Conservation (phyloP, 35 echinoderm and acorn worm species). For the Anneissia japonica region DNA sequence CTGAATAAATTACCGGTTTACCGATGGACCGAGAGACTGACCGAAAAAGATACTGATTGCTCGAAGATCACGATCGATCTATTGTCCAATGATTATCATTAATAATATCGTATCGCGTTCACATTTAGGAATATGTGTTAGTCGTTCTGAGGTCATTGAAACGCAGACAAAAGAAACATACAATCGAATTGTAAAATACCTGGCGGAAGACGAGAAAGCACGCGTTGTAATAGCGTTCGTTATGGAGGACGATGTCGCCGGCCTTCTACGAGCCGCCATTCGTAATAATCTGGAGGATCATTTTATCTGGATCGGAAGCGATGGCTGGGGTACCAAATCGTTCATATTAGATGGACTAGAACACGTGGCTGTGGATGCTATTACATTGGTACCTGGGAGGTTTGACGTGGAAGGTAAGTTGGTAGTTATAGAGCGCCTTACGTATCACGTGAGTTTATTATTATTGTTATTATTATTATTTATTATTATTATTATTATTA, state of each 20-base stretch:
- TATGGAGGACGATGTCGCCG: slow-evolving; percentile 64
- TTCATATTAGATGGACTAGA: slow-evolving; percentile 63
- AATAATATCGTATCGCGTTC: no score
- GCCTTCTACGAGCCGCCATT: slow-evolving; percentile 57
- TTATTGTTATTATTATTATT: no score
- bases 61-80: no score
- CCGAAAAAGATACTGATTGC: no score
- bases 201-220: slow-evolving; percentile 37
- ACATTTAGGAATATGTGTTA: neutral
- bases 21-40: no score
- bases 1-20: no score
- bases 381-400: slow-evolving; percentile 68
- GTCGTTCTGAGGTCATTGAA: neutral
- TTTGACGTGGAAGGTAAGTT: neutral
- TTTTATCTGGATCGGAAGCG: slow-evolving; percentile 93
- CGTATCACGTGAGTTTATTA: no score
- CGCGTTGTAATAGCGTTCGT: slow-evolving; percentile 72
- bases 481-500: no score
- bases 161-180: slow-evolving; percentile 36
- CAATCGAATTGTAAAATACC: slow-evolving; percentile 67
- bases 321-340: slow-evolving; percentile 87
- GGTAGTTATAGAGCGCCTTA: no score
- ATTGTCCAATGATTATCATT: no score
- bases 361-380: slow-evolving; percentile 68
- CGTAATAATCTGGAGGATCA: slow-evolving; percentile 54